Conservation (phyloP, 2,888 invertebrate species). For the Tolmerus cingulatus region DNA sequence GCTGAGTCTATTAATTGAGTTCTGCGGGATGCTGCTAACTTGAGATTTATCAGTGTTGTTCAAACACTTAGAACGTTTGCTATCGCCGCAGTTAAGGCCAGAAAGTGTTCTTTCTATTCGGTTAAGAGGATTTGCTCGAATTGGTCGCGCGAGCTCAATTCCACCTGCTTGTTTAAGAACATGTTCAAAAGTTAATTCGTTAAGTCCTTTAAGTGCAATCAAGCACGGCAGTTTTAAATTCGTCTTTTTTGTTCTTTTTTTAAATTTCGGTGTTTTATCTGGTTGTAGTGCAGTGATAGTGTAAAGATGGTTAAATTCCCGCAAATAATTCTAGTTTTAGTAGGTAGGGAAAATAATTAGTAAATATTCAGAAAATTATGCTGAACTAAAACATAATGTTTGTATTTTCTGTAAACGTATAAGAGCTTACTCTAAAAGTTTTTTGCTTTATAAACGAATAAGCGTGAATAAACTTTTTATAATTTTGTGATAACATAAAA, state of each 20-base stretch:
- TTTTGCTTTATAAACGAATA: not conserved
- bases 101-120: not conserved
- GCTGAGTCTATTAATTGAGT: constrained; percentile 46
- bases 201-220: not conserved
- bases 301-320: not conserved
- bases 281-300: not conserved
- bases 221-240: not conserved
- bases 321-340: not conserved
- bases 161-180: not conserved
- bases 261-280: not conserved
- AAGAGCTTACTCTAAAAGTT: not conserved
- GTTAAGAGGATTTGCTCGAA: not conserved
- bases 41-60: constrained; percentile 26
- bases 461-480: not conserved
- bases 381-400: not conserved
- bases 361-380: not conserved
- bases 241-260: not conserved
- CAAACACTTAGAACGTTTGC: constrained; percentile 31
- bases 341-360: not conserved
- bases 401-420: not conserved
- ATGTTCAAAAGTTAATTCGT: not conserved
- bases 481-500: not conserved
- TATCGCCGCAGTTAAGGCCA: not conserved
- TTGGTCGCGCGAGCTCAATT: not conserved
- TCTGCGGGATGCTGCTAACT: constrained; percentile 36